Base-by-base conservation (phyloP, 2,888 invertebrate genomes). In the Blera fallax region DNA sequence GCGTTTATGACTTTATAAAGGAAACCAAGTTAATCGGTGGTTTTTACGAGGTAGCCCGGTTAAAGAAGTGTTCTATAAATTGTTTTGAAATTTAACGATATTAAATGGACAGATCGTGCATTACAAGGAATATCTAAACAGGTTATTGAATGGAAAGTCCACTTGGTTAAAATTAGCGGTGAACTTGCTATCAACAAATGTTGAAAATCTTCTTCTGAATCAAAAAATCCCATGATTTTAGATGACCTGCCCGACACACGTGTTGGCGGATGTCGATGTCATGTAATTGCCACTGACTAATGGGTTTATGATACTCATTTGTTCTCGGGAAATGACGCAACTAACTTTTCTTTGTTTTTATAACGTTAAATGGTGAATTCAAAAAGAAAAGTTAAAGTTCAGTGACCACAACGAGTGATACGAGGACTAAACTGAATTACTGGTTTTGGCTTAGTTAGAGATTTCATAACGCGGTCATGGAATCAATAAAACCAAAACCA, bases 1-100 rank as follows among this genome's bases (percentile, higher is more conserved):
- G 14, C 32, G 40, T 79, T 84, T 65, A 78, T 56, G 65, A 60
- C 37, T 43, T 11, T 40, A 21, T 21, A 32, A 40, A 77, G 50
- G 58, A 67, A 58, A 37, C 48, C 48, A 34, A 65, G 48, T 21
- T 67, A 40, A 52, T 37, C 16, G 54, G 3, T 21, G 11, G 11
- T n/a, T 37, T 34, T 58, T 58, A 58, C 3, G 34, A 58, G 11
- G 11, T 10, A 2, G 0, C 21, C 16, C 54, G 32, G 16, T 56
- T 37, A 16, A 54, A 27, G 54, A 16, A 54, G 54, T n/a, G 6
- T 27, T 16, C 16, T n/a, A 14, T 43, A 14, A 37, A 43, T 14
- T 6, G 40, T 43, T 43, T 43, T 3, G 16, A 10, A 21, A 48
- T 21, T 48, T 21, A 48, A 48, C n/a, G 24, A 8, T 18, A 2